These are phyloP conservation scores for Mobula birostris DNA, from an alignment of 2,113 vertebrate genomes.

Conservation along the genomic window DNA sequence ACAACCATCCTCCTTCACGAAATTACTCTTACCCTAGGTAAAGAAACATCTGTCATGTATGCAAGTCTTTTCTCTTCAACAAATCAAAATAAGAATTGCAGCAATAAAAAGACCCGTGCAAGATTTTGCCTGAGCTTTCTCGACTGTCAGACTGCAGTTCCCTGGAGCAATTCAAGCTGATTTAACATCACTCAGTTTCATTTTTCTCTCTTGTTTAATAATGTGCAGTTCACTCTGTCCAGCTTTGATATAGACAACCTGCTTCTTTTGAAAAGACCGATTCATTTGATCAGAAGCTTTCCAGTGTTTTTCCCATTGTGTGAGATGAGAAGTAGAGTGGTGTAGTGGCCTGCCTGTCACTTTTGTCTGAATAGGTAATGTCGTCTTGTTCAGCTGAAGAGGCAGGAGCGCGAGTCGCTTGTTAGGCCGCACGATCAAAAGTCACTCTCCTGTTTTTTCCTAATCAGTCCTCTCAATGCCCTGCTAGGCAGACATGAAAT, in stretches of 20 bases:
- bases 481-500: slow-evolving; percentile 90
- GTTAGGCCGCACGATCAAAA: slow-evolving; percentile 98
- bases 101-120: not conserved
- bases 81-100: slow-evolving; percentile 6
- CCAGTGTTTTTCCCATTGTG: slow-evolving; percentile 64
- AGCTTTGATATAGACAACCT: slow-evolving; percentile 77
- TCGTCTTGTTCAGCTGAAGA: slow-evolving; percentile 79
- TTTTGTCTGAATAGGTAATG: slow-evolving; percentile 97
- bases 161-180: slow-evolving; percentile 68
- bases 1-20: not conserved
- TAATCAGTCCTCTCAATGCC: slow-evolving; percentile 89
- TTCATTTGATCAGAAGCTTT: slow-evolving; percentile 71
- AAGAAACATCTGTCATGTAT: not conserved
- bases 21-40: not conserved
- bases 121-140: not conserved
- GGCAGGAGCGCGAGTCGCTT: slow-evolving; percentile 93
- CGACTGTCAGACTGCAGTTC: slow-evolving; percentile 66
- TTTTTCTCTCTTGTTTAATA: slow-evolving; percentile 62
- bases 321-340: slow-evolving; percentile 72
- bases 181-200: slow-evolving; percentile 75
- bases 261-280: slow-evolving; percentile 70
- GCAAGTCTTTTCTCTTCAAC: not conserved
- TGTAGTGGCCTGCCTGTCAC: slow-evolving; percentile 76
- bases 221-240: slow-evolving; percentile 67
- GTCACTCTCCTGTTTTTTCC: slow-evolving; percentile 82